Percentiles rank a stretch among this genome's conserved stretches.
Evolutionary conservation across 1,140 invertebrate genomes (phyloP).

Genomic region (Thalassaphorura encarpata): DNA sequence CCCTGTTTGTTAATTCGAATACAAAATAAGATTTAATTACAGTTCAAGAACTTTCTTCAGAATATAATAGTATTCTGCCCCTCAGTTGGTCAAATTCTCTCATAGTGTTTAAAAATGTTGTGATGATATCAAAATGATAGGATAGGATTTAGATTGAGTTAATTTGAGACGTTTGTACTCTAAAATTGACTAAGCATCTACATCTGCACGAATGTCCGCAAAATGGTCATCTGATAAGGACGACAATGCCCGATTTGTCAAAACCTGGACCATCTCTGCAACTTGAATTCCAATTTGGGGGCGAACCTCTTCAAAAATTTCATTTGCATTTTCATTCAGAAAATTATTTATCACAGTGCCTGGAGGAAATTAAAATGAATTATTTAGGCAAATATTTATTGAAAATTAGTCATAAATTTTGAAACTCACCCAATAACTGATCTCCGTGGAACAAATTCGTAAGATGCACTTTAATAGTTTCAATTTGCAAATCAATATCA

Average conservation of each 20-base stretch:
- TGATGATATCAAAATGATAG: too few relatives aligned
- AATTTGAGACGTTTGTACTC: too few relatives aligned
- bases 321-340: slow-evolving; percentile 33
- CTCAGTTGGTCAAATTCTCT: too few relatives aligned
- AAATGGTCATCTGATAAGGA: slow-evolving; percentile 19
- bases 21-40: too few relatives aligned
- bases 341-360: slow-evolving; percentile 34
- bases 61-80: too few relatives aligned
- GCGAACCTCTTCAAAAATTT: slow-evolving; percentile 33
- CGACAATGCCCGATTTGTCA: slow-evolving; percentile 24
- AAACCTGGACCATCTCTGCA: slow-evolving; percentile 15
- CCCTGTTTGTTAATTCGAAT: too few relatives aligned
- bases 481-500: slow-evolving; percentile 32
- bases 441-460: slow-evolving; percentile 35
- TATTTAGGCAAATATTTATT: neutral
- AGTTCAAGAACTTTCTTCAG: too few relatives aligned
- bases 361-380: slow-evolving; percentile 14
- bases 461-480: slow-evolving; percentile 33
- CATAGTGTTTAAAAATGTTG: too few relatives aligned
- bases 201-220: slow-evolving; percentile 21
- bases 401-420: neutral
- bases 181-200: too few relatives aligned
- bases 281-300: slow-evolving; percentile 30
- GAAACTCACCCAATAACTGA: slow-evolving; percentile 30
- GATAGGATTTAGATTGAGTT: too few relatives aligned